Evolutionary conservation across 2,113 vertebrate species (phyloP), one percentile per base, ranked within the genome.

Genomic region (Psettodes erumei): DNA sequence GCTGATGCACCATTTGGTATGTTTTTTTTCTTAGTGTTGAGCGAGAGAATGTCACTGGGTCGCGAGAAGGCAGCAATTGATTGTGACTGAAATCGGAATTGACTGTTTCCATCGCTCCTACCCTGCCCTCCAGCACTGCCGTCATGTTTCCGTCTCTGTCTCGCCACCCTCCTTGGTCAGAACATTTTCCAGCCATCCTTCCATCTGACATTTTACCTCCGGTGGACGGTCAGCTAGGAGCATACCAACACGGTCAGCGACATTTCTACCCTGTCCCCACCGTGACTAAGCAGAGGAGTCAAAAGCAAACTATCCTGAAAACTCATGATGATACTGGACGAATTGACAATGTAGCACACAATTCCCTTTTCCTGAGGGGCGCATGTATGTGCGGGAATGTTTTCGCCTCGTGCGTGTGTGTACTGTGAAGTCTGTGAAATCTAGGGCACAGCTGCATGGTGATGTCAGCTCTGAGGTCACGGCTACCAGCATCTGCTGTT

Each of bases 401-500:
- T n/a, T n/a, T n/a, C n/a, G n/a, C n/a, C 47, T 45, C 48, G 23
- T 55, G 54, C 51, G 50, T 23, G 27, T 18, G 27, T 18, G n/a
- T n/a, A n/a, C n/a, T n/a, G n/a, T n/a, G n/a, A n/a, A n/a, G n/a
- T 43, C 75, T 83, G 55, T 76, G 60, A 72, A 75, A 89, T 86
- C 28, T 81, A 74, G 88, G 85, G 32, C 81, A 83, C 86, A 89
- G 90, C 89, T 90, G 83, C 77, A 68, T 5, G 25, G 73, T 89
- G 83, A 90, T 83, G 82, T 89, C 84, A 90, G 40, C 72, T 68
- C 77, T 86, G 85, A 89, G 82, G 86, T 88, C 88, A 88, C 77
- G 51, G 78, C 47, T 81, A 38, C 75, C 70, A 67, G 69, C 58
- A 21, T 83, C 70, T 72, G 53, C 51, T 11, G 23, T 58, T 35